These are phyloP conservation scores for Fopius arisanus DNA, from an alignment of 1,140 invertebrate species.

Conservation along the genomic window DNA sequence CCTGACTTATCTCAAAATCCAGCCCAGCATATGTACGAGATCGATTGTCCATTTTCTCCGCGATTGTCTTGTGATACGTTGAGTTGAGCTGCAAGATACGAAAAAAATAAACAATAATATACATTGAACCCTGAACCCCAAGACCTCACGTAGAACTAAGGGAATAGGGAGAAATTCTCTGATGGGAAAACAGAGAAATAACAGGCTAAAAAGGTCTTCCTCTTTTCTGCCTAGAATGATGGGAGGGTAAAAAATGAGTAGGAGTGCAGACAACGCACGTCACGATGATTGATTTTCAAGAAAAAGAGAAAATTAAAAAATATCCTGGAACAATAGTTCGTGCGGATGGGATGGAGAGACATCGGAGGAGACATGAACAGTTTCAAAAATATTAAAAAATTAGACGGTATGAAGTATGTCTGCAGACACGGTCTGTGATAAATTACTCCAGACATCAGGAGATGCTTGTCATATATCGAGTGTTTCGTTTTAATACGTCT, in stretches of 20 bases:
- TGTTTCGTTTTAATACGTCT: no score
- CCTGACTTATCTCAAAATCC: slow-evolving; percentile 67
- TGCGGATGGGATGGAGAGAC: no score
- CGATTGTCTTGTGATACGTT: slow-evolving; percentile 55
- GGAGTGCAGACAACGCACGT: not conserved
- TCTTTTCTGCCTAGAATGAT: not conserved
- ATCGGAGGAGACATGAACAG: no score
- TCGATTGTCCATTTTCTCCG: slow-evolving; percentile 55
- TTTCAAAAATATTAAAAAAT: no score
- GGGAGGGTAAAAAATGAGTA: not conserved
- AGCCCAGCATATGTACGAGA: slow-evolving; percentile 53
- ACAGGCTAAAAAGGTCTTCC: not conserved
- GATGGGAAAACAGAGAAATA: not conserved
- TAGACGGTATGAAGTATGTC: no score
- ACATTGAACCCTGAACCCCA: not conserved
- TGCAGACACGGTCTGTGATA: no score
- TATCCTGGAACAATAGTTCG: no score
- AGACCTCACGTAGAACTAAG: not conserved
- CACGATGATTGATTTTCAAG: no score
- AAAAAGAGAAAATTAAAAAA: no score
- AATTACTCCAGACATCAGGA: no score
- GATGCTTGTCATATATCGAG: no score
- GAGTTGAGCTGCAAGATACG: slow-evolving; percentile 56
- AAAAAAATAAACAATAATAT: slow-evolving; percentile 29
- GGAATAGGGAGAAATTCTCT: not conserved